These are phyloP conservation scores for Neolamprologus sp. DNA, from an alignment of 2,113 vertebrate genomes.

Conservation along the genomic window DNA sequence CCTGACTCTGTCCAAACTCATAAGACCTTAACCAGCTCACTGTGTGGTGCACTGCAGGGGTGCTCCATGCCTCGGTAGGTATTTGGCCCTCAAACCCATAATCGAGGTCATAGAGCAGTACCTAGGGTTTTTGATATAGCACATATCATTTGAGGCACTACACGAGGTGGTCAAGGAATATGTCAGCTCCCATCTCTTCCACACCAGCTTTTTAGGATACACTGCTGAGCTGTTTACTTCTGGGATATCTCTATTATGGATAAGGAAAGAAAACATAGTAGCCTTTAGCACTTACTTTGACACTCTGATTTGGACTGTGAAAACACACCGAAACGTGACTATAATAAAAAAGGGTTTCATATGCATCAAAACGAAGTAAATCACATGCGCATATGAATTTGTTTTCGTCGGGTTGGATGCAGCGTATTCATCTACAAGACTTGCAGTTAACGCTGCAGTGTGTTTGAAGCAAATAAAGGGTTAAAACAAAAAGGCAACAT, in stretches of 20 bases:
- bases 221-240: background rate
- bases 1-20: conserved; percentile 60
- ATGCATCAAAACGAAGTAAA: background rate
- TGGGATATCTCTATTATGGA: background rate
- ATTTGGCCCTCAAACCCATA: conserved; percentile 18
- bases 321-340: background rate
- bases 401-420: background rate
- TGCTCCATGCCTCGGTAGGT: conserved; percentile 1
- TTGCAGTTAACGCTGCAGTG: background rate
- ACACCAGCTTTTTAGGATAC: background rate
- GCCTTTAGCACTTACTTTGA: background rate
- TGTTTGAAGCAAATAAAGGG: conserved; percentile 33
- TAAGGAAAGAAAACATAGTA: background rate
- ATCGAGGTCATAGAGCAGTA: conserved; percentile 29
- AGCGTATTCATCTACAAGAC: background rate
- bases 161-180: background rate
- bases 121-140: background rate
- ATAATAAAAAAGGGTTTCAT: background rate
- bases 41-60: conserved; percentile 46
- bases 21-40: conserved; percentile 66
- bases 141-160: background rate
- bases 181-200: background rate
- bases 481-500: conserved; percentile 57
- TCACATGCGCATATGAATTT: background rate
- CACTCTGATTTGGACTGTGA: background rate